Conservation (phyloP, 2,797 vertebrate genomes). For the Nannoperca australis region DNA sequence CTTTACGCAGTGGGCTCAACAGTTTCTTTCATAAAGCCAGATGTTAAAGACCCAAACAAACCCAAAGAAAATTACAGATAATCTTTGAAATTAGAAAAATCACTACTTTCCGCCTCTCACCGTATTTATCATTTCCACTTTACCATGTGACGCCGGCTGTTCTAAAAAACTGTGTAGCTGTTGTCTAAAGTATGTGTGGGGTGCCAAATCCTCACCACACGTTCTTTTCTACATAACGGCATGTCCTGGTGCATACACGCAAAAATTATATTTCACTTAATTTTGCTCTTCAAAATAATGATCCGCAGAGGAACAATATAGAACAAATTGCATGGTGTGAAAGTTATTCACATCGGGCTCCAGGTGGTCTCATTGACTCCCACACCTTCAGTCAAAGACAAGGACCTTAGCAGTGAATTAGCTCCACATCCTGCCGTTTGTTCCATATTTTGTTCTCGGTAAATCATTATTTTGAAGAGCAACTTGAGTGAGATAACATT, state of each 20-base stretch:
- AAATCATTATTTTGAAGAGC: neutral
- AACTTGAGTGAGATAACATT: slow-evolving; percentile 17
- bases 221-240: neutral
- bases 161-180: neutral
- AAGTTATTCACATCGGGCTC: too few relatives aligned
- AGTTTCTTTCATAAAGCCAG: slow-evolving; percentile 19
- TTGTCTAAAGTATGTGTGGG: neutral
- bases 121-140: neutral
- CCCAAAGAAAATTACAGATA: too few relatives aligned
- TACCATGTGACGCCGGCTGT: neutral
- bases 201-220: neutral
- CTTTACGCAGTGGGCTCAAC: slow-evolving; percentile 28
- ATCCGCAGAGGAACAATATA: too few relatives aligned
- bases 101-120: neutral
- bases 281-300: too few relatives aligned
- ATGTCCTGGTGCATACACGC: too few relatives aligned
- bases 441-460: neutral
- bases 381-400: slow-evolving; percentile 1
- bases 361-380: neutral
- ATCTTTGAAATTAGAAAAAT: neutral
- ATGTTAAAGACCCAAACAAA: neutral
- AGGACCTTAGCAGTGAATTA: neutral
- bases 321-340: too few relatives aligned
- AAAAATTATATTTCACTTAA: too few relatives aligned
- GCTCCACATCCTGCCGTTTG: neutral